Base-by-base conservation (phyloP, 1,140 invertebrate genomes). In the Arctopsyche grandis region DNA sequence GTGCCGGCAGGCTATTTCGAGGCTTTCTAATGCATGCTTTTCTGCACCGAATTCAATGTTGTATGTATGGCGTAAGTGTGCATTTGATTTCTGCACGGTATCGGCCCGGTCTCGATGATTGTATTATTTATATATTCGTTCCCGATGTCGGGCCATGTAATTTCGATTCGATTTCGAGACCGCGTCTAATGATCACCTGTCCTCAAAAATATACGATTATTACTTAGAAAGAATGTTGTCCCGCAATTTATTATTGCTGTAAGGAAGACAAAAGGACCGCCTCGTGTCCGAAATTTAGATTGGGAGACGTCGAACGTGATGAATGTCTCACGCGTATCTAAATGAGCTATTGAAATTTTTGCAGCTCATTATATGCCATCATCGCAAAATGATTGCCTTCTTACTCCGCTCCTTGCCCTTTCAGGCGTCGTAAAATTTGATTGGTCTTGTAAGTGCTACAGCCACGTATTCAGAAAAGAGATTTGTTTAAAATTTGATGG, bases 181-280 rank as follows among this genome's bases (percentile, higher is more conserved):
- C 48, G 29, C 29, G 48, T 16, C 48, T 52, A 52, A 52, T 16
- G 12, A 52, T 52, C 48, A 52, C 48, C 16, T 52, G 48, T 52
- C 48, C 48, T 52, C 12, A 16, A 52, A 52, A 52, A 52, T 38
- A 38, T 16, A 52, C 48, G 48, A 52, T 52, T 52, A 52, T 52
- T 52, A 52, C 16, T 14, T 52, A 52, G 16, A 52, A 52, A 52
- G 16, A 52, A 52, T 52, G 16, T 16, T 16, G 16, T 52, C 16
- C 16, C 48, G 48, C 48, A 52, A 52, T 52, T 52, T 52, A 52
- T 52, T 52, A 52, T 52, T 52, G 48, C 48, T n/a, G n/a, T n/a
- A n/a, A n/a, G n/a, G 16, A 52, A 52, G 48, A 52, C 16, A 52
- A 52, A 52, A 52, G 48, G 1, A 52, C 48, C 48, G 48, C 48